phyloP scores from a whole-genome alignment of 2,113 vertebrate species.

The Aptenodytes patagonicus region DNA sequence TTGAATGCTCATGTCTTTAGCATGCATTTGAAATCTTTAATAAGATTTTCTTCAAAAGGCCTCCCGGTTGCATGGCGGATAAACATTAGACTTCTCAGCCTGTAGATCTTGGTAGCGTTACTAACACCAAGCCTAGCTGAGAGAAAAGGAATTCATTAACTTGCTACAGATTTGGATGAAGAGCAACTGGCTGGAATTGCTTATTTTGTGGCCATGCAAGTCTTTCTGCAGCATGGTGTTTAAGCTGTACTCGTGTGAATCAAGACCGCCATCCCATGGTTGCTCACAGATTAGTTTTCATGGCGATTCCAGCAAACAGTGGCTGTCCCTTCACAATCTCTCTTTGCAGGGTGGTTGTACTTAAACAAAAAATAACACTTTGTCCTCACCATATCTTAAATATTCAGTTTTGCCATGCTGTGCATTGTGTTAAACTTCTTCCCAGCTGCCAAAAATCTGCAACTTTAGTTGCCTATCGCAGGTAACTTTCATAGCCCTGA shows the following conservation, averaged over 20 bases:
- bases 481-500: neutral
- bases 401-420: neutral
- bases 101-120: neutral
- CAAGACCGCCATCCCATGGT: slow-evolving; percentile 63
- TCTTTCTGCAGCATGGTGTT: neutral
- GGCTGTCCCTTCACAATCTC: neutral
- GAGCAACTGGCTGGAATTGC: neutral
- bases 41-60: neutral
- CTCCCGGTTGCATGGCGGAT: neutral
- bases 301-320: neutral
- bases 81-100: neutral
- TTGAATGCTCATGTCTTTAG: neutral
- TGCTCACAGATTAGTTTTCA: neutral
- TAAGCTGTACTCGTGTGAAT: neutral
- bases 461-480: neutral
- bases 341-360: neutral
- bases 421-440: neutral
- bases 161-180: neutral
- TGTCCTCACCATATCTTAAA: neutral
- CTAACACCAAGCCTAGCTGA: neutral
- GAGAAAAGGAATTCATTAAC: neutral
- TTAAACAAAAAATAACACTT: neutral
- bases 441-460: neutral
- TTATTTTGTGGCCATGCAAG: neutral
- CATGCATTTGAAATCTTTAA: neutral